phyloP scores from a whole-genome alignment of 2,113 vertebrate genomes.

The Erythrolamprus reginae region DNA sequence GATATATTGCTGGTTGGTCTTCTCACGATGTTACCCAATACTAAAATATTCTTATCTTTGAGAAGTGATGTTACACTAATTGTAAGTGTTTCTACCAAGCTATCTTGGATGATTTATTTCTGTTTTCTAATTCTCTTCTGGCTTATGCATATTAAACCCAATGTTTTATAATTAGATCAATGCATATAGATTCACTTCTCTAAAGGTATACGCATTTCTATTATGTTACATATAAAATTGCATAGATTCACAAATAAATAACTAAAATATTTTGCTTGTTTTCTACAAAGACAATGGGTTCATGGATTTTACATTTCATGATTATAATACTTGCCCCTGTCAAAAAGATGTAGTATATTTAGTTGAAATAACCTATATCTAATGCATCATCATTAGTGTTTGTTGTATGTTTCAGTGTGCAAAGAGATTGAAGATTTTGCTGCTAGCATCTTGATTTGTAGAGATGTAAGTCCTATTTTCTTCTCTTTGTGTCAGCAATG shows the following conservation, averaged over 20 bases:
- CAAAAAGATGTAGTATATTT: too few species aligned
- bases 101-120: neutral
- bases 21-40: neutral
- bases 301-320: neutral
- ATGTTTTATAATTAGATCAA: neutral
- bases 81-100: rapidly evolving
- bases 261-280: neutral
- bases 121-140: neutral
- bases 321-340: neutral
- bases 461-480: neutral
- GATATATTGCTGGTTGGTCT: neutral
- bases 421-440: neutral
- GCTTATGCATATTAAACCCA: neutral
- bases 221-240: neutral
- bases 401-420: neutral
- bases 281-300: neutral
- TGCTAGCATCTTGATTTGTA: neutral
- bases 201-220: neutral
- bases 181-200: neutral
- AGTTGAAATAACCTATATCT: neutral
- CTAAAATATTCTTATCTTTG: neutral
- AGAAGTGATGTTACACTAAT: rapidly evolving
- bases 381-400: too few species aligned
- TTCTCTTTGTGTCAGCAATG: neutral
- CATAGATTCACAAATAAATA: neutral